Evolutionary conservation across 2,113 vertebrate species (phyloP), one percentile per base, ranked within the genome.

Genomic region (Marcusenius ussheri): DNA sequence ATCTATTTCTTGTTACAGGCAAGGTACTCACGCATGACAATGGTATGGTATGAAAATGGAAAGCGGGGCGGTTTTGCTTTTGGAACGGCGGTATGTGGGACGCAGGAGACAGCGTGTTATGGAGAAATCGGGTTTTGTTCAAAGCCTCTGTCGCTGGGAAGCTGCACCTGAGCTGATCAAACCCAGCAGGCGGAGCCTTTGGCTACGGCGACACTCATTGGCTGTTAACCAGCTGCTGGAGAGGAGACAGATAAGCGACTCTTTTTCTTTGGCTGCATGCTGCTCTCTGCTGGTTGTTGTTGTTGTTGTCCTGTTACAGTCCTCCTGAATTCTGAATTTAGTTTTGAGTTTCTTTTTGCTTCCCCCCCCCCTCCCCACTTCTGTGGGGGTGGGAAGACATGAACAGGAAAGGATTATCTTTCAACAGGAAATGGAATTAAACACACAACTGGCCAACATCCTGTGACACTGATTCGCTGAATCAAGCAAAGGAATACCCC

Each of bases 401-500:
- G 91, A 90, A 66, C 89, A 91, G 92, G 91, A 93, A 92, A 49
- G 88, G 88, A 83, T 80, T 88, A 90, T 88, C 85, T 90, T 88
- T 53, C 90, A 39, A 77, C 70, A 92, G 92, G 92, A 92, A 92
- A 88, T 56, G 17, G 90, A 90, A 89, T 88, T 47, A 89, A 89
- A 89, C 74, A 83, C 91, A 88, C 87, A 77, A 89, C 31, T 24
- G 35, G 58, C 87, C 89, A 66, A 92, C 92, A 93, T 93, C 93
- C 93, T 94, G 94, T 94, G 92, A 92, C 91, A 93, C 91, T 91
- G 91, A 90, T 85, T 91, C 90, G 47, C 77, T 42, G 89, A 66
- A 46, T 31, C 42, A 77, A 58, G 62, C 84, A 2, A 45, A 70
- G 62, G 58, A 90, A 62, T 31, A 53, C 83, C 1, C 84, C 9